These are phyloP conservation scores for Eudasyphora cyanicolor DNA, from an alignment of 2,888 invertebrate species.

Conservation along the genomic window DNA sequence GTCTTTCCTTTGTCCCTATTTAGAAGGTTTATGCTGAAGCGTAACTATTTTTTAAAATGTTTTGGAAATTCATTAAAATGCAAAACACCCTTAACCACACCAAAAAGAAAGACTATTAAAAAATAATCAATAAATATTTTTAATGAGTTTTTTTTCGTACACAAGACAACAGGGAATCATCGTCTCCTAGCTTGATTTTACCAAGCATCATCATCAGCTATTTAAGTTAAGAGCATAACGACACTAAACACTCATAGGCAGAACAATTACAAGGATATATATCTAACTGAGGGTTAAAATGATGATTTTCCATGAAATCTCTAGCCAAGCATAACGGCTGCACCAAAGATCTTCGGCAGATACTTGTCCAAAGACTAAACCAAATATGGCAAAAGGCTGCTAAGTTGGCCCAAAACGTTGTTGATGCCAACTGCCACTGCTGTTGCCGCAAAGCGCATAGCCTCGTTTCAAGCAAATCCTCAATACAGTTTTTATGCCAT, in stretches of 20 bases:
- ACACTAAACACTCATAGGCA: neutral
- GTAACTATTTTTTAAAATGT: neutral
- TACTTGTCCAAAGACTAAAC: neutral
- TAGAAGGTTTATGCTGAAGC: neutral
- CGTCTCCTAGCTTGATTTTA: neutral
- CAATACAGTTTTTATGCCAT: conserved; percentile 28
- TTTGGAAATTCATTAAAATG: neutral
- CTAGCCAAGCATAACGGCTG: neutral
- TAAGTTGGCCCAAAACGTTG: neutral
- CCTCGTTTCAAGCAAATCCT: conserved; percentile 13
- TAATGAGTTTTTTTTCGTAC: neutral
- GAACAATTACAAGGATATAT: conserved; percentile 3
- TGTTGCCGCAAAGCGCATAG: neutral
- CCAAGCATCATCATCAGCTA: neutral
- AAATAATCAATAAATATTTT: conserved; percentile 5
- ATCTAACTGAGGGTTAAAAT: neutral
- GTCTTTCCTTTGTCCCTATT: neutral
- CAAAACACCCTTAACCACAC: too few species aligned
- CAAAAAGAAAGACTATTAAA: neutral
- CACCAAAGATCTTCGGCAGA: neutral
- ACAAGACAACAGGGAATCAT: too few species aligned
- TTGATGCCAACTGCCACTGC: neutral
- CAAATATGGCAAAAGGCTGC: neutral
- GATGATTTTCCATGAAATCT: conserved; percentile 9
- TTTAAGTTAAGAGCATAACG: neutral